phyloP scores from a whole-genome alignment of 1,140 invertebrate species.

The Episyrphus balteatus region DNA sequence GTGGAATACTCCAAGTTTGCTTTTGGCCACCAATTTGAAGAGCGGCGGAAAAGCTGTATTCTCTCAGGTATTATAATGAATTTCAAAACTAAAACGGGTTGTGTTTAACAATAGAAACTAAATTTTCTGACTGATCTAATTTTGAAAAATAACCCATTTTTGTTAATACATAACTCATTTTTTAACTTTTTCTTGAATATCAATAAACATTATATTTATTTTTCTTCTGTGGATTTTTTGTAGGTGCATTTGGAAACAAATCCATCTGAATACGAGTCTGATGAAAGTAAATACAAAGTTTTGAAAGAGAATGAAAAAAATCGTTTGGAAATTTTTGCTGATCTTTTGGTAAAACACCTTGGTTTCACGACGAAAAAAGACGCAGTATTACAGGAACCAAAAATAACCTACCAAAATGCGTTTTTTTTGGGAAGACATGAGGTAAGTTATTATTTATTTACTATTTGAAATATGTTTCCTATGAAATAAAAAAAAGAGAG shows the following conservation, averaged over 20 bases:
- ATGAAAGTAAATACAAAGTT: conserved; percentile 50
- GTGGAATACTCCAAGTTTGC: conserved; percentile 70
- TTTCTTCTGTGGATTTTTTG: no score
- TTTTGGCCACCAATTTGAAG: conserved; percentile 53
- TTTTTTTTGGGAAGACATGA: conserved; percentile 70
- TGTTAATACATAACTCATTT: no score
- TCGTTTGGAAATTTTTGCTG: conserved; percentile 63
- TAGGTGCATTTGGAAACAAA: conserved; percentile 55
- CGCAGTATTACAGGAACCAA: not conserved
- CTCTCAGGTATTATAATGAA: conserved; percentile 75
- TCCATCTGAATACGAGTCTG: conserved; percentile 48
- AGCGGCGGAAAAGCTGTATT: conserved; percentile 63
- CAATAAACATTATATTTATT: no score
- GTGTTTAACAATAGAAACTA: no score
- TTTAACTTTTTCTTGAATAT: no score
- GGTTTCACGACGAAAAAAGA: conserved; percentile 49
- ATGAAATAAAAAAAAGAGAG: no score
- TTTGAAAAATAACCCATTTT: no score
- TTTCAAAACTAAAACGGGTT: no score
- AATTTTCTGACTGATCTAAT: no score
- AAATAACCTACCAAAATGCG: conserved; percentile 46
- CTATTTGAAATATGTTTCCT: no score
- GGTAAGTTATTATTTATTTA: conserved; percentile 38
- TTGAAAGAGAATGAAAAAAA: conserved; percentile 51
- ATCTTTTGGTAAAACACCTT: conserved; percentile 58